A percentile compares a stretch with the other conserved stretches of the same genome.
Evolutionary conservation across 37 sponge, comb jelly and placozoan genomes (phyloP).

Genomic region (Spongia lamella): DNA sequence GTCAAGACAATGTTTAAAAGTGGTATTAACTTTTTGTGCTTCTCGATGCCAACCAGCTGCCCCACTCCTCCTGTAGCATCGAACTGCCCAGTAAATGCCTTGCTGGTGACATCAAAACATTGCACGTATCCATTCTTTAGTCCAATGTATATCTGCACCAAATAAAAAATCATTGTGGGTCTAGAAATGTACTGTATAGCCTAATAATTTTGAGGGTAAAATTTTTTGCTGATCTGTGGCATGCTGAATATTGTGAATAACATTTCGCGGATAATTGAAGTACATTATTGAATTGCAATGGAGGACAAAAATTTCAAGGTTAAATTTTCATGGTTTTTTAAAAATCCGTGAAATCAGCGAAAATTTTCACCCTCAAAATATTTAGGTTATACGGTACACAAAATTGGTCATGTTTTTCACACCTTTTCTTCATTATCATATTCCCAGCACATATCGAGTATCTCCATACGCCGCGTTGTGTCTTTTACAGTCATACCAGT

Average conservation of each 20-base stretch:
- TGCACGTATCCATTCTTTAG: conserved; percentile 48
- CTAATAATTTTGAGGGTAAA: too few relatives aligned
- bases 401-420: not conserved
- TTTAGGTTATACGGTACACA: too few relatives aligned
- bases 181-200: not conserved
- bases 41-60: conserved; percentile 48
- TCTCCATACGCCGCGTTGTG: conserved; percentile 41
- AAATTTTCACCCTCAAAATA: too few relatives aligned
- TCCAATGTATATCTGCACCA: conserved; percentile 35
- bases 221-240: too few relatives aligned
- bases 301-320: too few relatives aligned
- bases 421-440: conserved; percentile 17
- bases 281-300: too few relatives aligned
- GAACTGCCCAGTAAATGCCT: conserved; percentile 38
- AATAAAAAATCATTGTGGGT: too few relatives aligned
- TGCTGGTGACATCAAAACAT: conserved; percentile 26
- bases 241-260: too few relatives aligned
- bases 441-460: conserved; percentile 72
- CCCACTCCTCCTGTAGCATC: conserved; percentile 59
- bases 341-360: too few relatives aligned
- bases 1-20: too few relatives aligned
- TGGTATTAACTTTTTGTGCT: conserved; percentile 44
- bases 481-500: conserved; percentile 17
- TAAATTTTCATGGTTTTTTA: too few relatives aligned
- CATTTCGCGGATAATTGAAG: too few relatives aligned